Evolutionary conservation across 2,797 vertebrate genomes (phyloP), one percentile per base, ranked within the genome.

Genomic region (Emys orbicularis): DNA sequence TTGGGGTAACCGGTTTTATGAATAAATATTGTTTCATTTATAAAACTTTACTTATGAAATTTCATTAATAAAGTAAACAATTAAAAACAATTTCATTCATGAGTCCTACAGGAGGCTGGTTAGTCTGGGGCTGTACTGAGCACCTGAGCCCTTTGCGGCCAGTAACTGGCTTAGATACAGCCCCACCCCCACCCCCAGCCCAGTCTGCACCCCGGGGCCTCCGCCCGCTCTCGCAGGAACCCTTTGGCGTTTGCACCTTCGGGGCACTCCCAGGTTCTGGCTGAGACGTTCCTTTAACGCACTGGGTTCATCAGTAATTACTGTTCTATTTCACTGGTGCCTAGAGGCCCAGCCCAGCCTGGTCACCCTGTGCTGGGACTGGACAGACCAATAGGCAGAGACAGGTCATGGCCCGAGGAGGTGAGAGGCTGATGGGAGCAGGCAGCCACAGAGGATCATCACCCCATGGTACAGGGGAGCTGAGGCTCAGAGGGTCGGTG

Each of bases 91-190:
- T n/a, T n/a, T n/a, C n/a, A n/a, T n/a, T n/a, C n/a, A n/a, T n/a
- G n/a, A n/a, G n/a, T n/a, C n/a, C n/a, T n/a, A n/a, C n/a, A n/a
- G 19, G 9, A 12, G 4, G 6, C 21, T 74, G 10, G 10, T 8
- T 25, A 12, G 21, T 44, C 37, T 44, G 37, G 16, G 61, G 61
- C 61, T 65, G 61, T 18, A 4, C 9, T 74, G 68, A 74, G 11
- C 37, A 25, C 41, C 37, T 74, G n/a, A 44, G 68, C 19, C 37
- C 23, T 74, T 21, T 74, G 37, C 5, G 3, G 65, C 37, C n/a
- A 41, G 23, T 41, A 5, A 21, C 19, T 0, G 1, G 57, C 12
- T 41, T 41, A 72, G 10, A n/a, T 11, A 41, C 61, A 72, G 0
- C 9, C 5, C 65, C 15, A 52, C 52, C 34, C 65, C 18, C 19